Conservation (phyloP, 2,797 vertebrate genomes). For the Halcyon chelicuti region DNA sequence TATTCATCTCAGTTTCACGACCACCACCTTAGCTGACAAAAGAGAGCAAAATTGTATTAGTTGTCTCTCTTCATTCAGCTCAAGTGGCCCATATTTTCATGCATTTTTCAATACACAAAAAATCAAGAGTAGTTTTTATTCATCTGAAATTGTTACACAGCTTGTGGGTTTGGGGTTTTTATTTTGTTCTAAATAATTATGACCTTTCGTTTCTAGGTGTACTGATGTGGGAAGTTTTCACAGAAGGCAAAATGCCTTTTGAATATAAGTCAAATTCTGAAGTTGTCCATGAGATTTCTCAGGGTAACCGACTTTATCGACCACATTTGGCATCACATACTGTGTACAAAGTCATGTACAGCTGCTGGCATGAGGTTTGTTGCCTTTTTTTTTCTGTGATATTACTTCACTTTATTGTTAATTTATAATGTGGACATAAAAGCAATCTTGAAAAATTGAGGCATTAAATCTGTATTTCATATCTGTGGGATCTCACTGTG, state of each 20-base stretch:
- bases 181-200: not conserved
- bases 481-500: not conserved
- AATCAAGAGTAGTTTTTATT: not conserved
- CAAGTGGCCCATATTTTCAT: not conserved
- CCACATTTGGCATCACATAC: conserved; percentile 78
- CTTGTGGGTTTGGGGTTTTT: not conserved
- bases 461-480: not conserved
- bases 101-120: not conserved
- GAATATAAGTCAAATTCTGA: conserved; percentile 84
- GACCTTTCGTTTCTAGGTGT: conserved; percentile 81
- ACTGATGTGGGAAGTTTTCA: conserved; percentile 92
- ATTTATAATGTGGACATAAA: not conserved
- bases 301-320: conserved; percentile 85
- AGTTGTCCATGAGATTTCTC: conserved; percentile 86
- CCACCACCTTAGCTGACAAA: not conserved
- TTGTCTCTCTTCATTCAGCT: not conserved
- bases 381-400: not conserved
- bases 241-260: conserved; percentile 88
- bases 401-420: not conserved
- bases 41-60: not conserved
- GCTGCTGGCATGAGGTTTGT: conserved; percentile 90
- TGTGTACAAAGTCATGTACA: conserved; percentile 88
- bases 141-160: not conserved
- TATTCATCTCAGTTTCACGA: not conserved
- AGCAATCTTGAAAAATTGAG: not conserved